Evolutionary conservation across 2,888 invertebrate species (phyloP).

Genomic region (Steromphala cineraria): DNA sequence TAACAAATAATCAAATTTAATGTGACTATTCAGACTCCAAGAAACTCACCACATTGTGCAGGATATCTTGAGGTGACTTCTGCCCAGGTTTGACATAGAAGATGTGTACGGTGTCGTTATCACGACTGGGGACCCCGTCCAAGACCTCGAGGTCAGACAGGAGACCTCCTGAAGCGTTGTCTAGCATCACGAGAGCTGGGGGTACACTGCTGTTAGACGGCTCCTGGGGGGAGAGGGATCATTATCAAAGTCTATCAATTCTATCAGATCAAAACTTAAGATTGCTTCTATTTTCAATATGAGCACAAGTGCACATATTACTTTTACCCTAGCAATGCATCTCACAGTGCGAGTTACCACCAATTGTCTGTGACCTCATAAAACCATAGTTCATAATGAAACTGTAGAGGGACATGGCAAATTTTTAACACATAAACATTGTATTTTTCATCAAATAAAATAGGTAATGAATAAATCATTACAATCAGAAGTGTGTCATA

Average conservation of each 20-base stretch:
- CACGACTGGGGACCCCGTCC: slow-evolving; percentile 90
- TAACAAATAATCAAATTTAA: too few relatives aligned
- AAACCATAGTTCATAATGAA: too few relatives aligned
- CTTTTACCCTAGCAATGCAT: not conserved
- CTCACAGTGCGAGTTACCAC: too few relatives aligned
- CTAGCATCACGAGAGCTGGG: slow-evolving; percentile 84
- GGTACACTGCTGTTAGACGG: slow-evolving; percentile 69
- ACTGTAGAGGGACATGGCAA: too few relatives aligned
- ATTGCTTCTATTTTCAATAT: not conserved
- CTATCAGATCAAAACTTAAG: not conserved
- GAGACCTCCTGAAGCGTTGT: slow-evolving; percentile 84
- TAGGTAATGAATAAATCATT: too few relatives aligned
- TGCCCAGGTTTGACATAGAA: slow-evolving; percentile 95
- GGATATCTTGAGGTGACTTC: slow-evolving; percentile 85
- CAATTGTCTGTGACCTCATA: too few relatives aligned
- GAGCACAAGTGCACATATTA: not conserved
- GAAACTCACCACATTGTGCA: slow-evolving; percentile 84
- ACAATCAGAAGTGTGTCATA: too few relatives aligned
- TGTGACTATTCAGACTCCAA: not conserved
- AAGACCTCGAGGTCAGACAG: slow-evolving; percentile 86
- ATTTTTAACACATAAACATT: too few relatives aligned
- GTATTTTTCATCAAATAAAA: too few relatives aligned
- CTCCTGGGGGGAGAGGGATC: slow-evolving; percentile 50
- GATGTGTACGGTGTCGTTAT: slow-evolving; percentile 93
- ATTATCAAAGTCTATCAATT: not conserved